Percentiles rank a stretch among this genome's conserved stretches.
Evolutionary conservation across 2,797 vertebrate species (phyloP).

Genomic region (Dendrocincla tyrannina): DNA sequence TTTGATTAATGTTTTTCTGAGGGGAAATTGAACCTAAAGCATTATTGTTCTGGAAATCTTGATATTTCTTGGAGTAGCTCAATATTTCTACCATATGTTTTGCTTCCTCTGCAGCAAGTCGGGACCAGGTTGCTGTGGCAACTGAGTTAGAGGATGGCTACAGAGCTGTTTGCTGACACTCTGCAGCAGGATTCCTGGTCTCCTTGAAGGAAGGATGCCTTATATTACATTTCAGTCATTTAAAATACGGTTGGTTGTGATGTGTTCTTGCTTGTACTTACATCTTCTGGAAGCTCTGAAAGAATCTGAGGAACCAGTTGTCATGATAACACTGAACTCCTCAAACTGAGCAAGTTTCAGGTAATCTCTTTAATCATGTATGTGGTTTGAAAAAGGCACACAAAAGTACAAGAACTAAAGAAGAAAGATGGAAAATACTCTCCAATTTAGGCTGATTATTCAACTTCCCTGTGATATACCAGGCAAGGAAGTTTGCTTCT

Average conservation of each 20-base stretch:
- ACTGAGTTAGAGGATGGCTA: conserved; percentile 4
- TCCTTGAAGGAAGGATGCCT: not conserved
- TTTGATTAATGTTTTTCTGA: not conserved
- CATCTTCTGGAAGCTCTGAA: not conserved
- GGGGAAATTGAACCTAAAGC: not conserved
- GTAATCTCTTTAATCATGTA: not conserved
- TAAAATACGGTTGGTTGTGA: not conserved
- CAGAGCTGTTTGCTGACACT: conserved; percentile 24
- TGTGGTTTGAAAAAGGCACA: not conserved
- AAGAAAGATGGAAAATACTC: not conserved
- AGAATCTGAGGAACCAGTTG: not conserved
- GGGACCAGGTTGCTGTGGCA: conserved; percentile 47
- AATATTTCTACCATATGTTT: conserved; percentile 42
- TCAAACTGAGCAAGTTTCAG: not conserved
- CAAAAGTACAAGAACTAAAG: not conserved
- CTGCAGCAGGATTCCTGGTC: not conserved
- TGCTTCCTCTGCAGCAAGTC: conserved; percentile 25
- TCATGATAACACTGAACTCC: not conserved
- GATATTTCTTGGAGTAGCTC: conserved; percentile 9
- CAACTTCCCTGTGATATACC: not conserved
- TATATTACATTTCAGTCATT: not conserved
- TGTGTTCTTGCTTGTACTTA: not conserved
- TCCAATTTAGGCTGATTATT: not conserved
- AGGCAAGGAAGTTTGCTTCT: not conserved
- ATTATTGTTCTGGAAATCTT: conserved; percentile 11